phyloP scores from a whole-genome alignment of 2,888 invertebrate species.

The Gymnocheta viridis region DNA sequence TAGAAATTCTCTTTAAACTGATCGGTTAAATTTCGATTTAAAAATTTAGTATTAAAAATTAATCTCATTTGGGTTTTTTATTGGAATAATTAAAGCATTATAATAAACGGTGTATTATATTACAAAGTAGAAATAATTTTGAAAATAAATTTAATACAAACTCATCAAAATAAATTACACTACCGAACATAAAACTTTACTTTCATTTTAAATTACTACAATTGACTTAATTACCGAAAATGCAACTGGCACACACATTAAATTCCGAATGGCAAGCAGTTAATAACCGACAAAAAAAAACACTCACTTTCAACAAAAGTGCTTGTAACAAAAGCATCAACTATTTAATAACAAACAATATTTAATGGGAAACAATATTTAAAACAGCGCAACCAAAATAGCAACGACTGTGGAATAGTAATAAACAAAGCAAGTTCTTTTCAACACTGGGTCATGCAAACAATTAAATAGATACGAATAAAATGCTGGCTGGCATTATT shows the following conservation, averaged over 20 bases:
- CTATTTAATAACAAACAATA: not conserved
- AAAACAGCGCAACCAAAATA: constrained; percentile 10
- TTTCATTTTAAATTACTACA: constrained; percentile 57
- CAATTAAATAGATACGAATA: not conserved
- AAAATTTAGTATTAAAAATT: no score
- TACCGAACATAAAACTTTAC: constrained; percentile 34
- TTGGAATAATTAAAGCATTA: no score
- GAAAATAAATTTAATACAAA: constrained; percentile 12
- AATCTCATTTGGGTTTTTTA: no score
- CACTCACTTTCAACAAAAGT: constrained; percentile 1
- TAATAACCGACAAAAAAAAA: constrained; percentile 52
- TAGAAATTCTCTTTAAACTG: no score
- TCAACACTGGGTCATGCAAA: not conserved
- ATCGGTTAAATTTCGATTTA: no score
- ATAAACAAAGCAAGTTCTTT: not conserved
- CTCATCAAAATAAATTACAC: constrained; percentile 37
- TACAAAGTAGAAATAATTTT: not conserved
- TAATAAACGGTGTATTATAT: no score
- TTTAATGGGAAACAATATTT: constrained; percentile 30
- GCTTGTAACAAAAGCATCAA: constrained; percentile 2
- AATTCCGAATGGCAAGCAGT: constrained; percentile 62
- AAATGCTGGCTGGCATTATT: constrained; percentile 11
- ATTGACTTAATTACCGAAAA: constrained; percentile 62
- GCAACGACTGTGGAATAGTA: not conserved
- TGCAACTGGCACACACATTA: constrained; percentile 62